Conservation (phyloP, 1,140 invertebrate genomes). For the Dendrolimus kikuchii region DNA sequence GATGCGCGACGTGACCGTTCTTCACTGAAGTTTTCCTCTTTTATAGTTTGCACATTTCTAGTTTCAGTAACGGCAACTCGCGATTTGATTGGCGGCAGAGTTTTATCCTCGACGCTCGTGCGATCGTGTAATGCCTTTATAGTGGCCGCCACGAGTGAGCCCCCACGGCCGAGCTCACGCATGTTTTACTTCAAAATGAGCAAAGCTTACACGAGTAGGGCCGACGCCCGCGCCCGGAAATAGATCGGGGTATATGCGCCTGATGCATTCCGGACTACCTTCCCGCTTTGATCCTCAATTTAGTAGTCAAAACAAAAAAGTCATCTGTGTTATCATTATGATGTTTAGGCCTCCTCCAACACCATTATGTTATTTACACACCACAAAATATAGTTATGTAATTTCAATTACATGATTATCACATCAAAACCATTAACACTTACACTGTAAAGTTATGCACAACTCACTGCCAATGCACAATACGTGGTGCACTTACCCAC, state of each 20-base stretch:
- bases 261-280: conserved; percentile 51
- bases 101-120: conserved; percentile 37
- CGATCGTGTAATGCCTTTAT: conserved; percentile 65
- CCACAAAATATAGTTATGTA: no score
- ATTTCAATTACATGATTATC: no score
- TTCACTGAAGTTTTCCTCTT: conserved; percentile 29
- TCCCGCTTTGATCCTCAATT: conserved; percentile 44
- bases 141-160: conserved; percentile 66
- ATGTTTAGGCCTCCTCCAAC: no score
- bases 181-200: conserved; percentile 65
- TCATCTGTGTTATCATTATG: no score
- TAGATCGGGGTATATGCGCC: conserved; percentile 53
- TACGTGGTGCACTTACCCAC: conserved; percentile 55
- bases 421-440: no score
- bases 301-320: conserved; percentile 23
- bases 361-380: conserved; percentile 21
- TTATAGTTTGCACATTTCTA: conserved; percentile 32
- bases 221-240: conserved; percentile 58
- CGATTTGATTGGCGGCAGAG: conserved; percentile 34
- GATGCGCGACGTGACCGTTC: conserved; percentile 34
- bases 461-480: conserved; percentile 20
- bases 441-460: no score
- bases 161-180: conserved; percentile 64
- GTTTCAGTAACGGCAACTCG: conserved; percentile 28
- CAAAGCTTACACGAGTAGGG: conserved; percentile 49